A percentile compares a stretch with the other conserved stretches of the same genome.
Conservation (phyloP, 2,113 vertebrate species). For the Sturnira hondurensis region DNA sequence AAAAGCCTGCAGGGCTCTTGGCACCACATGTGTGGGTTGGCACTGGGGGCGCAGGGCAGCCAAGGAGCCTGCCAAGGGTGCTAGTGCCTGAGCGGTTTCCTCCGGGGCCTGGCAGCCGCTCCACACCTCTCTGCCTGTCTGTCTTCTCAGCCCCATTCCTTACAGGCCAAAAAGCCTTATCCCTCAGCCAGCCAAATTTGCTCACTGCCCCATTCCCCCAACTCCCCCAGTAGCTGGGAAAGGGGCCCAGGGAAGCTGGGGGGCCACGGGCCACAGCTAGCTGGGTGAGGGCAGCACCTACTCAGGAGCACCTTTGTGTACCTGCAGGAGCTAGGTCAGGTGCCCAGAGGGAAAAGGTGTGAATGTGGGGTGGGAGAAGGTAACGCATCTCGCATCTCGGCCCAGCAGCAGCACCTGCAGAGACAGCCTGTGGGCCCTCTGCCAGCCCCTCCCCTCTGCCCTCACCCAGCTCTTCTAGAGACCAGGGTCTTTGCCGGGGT, state of each 20-base stretch:
- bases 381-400: too few species aligned
- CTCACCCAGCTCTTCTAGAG: not conserved
- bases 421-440: not conserved
- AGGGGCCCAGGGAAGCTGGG: not conserved
- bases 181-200: not conserved
- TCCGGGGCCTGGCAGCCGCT: not conserved
- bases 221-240: not conserved
- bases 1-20: not conserved
- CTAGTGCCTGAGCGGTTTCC: not conserved
- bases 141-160: not conserved
- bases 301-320: not conserved
- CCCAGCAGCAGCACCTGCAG: too few species aligned
- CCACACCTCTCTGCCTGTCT: not conserved
- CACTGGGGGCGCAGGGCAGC: not conserved
- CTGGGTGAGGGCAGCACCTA: not conserved
- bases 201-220: not conserved
- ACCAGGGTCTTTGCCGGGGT: not conserved
- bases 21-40: not conserved
- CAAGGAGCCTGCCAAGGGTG: not conserved
- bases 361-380: not conserved
- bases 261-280: not conserved
- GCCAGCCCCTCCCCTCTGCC: not conserved
- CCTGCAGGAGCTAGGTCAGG: not conserved
- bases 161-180: not conserved
- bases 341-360: not conserved